Evolutionary conservation across 2,797 vertebrate species (phyloP).

Genomic region (Periparus ater): DNA sequence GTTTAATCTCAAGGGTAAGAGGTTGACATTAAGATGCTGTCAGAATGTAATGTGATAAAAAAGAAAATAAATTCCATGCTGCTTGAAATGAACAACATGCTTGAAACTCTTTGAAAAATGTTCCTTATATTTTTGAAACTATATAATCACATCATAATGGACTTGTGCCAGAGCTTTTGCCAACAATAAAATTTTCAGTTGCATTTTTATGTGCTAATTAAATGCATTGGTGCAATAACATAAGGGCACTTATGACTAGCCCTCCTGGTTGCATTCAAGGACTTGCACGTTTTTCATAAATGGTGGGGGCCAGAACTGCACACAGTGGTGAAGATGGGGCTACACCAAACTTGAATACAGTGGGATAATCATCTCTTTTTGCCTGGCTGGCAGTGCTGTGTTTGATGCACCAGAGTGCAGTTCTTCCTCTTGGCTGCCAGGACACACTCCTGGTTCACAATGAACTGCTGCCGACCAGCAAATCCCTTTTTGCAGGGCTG

Average conservation of each 20-base stretch:
- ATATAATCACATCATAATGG: not conserved
- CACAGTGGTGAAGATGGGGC: not conserved
- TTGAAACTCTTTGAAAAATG: not conserved
- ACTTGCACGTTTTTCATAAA: not conserved
- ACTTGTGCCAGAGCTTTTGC: not conserved
- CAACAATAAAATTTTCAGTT: not conserved
- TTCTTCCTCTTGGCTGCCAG: not conserved
- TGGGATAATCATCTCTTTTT: rapidly evolving
- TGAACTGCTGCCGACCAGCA: not conserved
- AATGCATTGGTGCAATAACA: not conserved
- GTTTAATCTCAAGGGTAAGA: not conserved
- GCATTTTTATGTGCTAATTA: not conserved
- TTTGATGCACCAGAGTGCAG: not conserved
- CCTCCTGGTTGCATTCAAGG: not conserved
- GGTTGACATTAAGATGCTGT: not conserved
- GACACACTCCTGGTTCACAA: rapidly evolving
- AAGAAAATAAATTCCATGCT: constrained; percentile 10
- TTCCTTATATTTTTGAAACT: not conserved
- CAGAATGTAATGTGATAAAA: constrained; percentile 12
- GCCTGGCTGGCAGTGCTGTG: rapidly evolving
- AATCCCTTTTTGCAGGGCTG: not conserved
- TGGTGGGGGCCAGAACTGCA: not conserved
- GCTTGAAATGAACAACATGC: not conserved
- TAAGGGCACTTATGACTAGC: not conserved
- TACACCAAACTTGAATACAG: rapidly evolving